Base-by-base conservation (phyloP, 2,888 invertebrate genomes). In the Acheta domesticus region DNA sequence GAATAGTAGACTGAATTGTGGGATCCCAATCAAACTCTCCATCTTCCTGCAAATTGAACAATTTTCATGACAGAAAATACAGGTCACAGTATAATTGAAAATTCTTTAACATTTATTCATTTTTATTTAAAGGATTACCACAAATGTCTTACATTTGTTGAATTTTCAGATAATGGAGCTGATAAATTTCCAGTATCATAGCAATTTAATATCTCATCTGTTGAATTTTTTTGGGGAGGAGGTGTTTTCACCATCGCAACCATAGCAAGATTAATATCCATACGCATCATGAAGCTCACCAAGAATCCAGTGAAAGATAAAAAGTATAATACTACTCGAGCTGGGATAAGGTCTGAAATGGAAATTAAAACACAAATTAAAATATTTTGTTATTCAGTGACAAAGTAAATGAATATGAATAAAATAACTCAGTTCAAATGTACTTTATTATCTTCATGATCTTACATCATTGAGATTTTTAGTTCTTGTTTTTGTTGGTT, bases 251-350 rank as follows among this genome's bases (percentile, higher is more conserved):
- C 91, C 93, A 93, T 93, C 11, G 91, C 92, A 36, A 92, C 92
- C 82, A 93, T 90, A 2, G 92, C 91, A 82, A 93, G 88, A 85
- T 93, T 93, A 83, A 93, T 93, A 86, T 93, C 93, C 83, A 91
- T 92, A 78, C 93, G 88, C 93, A 93, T 93, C 92, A 93, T 93
- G 84, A 93, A 93, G 3, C 92, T 92, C 11, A 93, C 92, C 80
- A 93, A 87, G 84, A 93, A 93, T 77, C 93, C 93, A 49, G 91
- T 90, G 89, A 93, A 93, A 82, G 93, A 93, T 81, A 93, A 86
- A 84, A 93, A 88, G 86, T 93, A 93, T 49, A 93, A 87, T 62
- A 93, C 91, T 77, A 92, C 87, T 76, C 93, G 88, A n/a, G 93
- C 92, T 80, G 93, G 92, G 82, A 93, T 86, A 86, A 88, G 87